Conservation (phyloP, 2,888 invertebrate genomes). For the Heliconius aoede region DNA sequence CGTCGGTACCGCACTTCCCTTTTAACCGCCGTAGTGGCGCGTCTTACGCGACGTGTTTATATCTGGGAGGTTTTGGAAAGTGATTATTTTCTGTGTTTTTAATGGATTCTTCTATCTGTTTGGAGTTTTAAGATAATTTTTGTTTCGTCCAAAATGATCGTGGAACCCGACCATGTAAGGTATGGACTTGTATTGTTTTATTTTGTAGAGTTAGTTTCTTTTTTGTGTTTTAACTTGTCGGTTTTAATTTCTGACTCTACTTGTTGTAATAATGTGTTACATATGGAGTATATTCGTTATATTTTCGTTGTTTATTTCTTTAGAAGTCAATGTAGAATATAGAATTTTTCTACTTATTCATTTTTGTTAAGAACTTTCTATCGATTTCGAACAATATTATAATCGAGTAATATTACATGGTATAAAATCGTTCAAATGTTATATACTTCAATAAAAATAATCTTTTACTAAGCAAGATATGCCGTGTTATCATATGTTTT, state of each 20-base stretch:
- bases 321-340: background rate
- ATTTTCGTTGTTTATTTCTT: background rate
- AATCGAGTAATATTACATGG: no score
- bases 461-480: background rate
- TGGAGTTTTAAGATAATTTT: conserved; percentile 64
- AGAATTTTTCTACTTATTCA: background rate
- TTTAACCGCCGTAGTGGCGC: conserved; percentile 78
- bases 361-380: background rate
- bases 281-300: background rate
- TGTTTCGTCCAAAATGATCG: conserved; percentile 80
- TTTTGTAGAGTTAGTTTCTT: conserved; percentile 60
- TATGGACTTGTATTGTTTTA: conserved; percentile 57
- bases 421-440: background rate
- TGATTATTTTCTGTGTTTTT: conserved; percentile 15
- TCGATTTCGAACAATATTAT: background rate
- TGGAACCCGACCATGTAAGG: conserved; percentile 82
- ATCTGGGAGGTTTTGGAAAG: conserved; percentile 66
- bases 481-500: background rate
- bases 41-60: conserved; percentile 83
- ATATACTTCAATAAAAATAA: no score
- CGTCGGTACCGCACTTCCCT: conserved; percentile 81
- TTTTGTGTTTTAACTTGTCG: conserved; percentile 34
- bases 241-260: conserved; percentile 9
- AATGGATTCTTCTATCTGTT: conserved; percentile 17
- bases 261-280: background rate